Evolutionary conservation across 2,888 invertebrate genomes (phyloP).

Genomic region (Leptopilina drosophilae): DNA sequence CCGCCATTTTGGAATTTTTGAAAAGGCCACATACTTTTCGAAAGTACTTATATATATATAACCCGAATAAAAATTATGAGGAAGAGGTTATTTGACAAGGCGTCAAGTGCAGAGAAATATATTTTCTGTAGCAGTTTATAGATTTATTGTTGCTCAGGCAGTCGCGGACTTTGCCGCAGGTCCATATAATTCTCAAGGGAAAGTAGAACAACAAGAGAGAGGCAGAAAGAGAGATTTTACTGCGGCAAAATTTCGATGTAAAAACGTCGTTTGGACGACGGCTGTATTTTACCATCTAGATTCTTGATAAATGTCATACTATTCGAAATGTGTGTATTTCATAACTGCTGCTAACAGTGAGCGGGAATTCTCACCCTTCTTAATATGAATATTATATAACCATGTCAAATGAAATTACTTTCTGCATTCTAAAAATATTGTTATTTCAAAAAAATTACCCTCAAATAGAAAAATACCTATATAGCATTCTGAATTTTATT

Average conservation of each 20-base stretch:
- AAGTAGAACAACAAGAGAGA: conserved; percentile 1
- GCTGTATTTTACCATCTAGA: conserved; percentile 34
- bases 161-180: not conserved
- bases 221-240: not conserved
- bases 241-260: conserved; percentile 24
- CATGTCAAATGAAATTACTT: conserved; percentile 11
- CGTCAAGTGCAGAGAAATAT: conserved; percentile 25
- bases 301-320: conserved; percentile 33
- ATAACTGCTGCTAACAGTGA: not conserved
- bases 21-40: no score
- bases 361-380: not conserved
- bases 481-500: no score
- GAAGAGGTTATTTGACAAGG: conserved; percentile 17
- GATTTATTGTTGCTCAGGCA: conserved; percentile 28
- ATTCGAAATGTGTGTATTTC: not conserved
- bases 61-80: not conserved
- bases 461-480: no score
- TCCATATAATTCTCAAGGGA: conserved; percentile 28
- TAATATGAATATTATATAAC: conserved; percentile 3
- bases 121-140: conserved; percentile 24
- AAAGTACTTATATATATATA: no score
- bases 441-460: not conserved
- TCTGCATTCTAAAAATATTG: not conserved
- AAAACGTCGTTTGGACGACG: conserved; percentile 1
- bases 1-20: no score